phyloP scores from a whole-genome alignment of 2,113 vertebrate genomes.

The Polypterus senegalus region DNA sequence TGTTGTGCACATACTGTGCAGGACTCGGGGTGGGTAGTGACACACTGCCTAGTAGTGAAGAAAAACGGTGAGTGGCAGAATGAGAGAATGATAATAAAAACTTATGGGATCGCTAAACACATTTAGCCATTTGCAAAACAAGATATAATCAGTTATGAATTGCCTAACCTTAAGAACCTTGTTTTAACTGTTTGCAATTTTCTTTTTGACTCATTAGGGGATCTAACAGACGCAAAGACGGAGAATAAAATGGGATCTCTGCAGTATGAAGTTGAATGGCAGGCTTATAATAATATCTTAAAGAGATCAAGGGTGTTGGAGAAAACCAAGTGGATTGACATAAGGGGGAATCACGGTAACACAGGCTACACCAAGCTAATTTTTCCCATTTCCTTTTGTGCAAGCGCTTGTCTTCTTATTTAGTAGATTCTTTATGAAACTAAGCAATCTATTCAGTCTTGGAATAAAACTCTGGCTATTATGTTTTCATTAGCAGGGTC shows the following conservation, averaged over 20 bases:
- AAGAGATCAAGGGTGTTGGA: conserved; percentile 81
- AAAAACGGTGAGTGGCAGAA: too few relatives aligned
- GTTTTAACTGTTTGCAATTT: too few relatives aligned
- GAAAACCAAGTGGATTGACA: conserved; percentile 89
- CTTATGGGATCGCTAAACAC: not conserved
- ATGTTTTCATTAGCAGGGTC: too few relatives aligned
- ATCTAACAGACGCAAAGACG: conserved; percentile 86
- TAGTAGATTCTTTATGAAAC: too few relatives aligned
- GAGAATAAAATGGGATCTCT: conserved; percentile 77
- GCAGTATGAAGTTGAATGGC: conserved; percentile 87
- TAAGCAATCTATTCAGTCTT: too few relatives aligned
- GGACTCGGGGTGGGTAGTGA: too few relatives aligned
- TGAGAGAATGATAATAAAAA: not conserved
- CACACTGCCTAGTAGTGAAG: too few relatives aligned
- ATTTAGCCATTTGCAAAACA: not conserved
- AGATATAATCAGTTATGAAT: too few relatives aligned
- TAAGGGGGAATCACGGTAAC: conserved; percentile 89
- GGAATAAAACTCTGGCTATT: too few relatives aligned
- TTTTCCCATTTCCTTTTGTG: not conserved
- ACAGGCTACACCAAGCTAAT: conserved; percentile 2
- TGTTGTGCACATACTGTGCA: too few relatives aligned
- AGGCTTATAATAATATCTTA: conserved; percentile 75
- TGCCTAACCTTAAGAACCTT: too few relatives aligned
- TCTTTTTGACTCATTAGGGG: conserved; percentile 51
- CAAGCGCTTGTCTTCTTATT: too few relatives aligned